Evolutionary conservation across 2,888 invertebrate genomes (phyloP), one percentile per base, ranked within the genome.

Genomic region (Cistogaster globosa): DNA sequence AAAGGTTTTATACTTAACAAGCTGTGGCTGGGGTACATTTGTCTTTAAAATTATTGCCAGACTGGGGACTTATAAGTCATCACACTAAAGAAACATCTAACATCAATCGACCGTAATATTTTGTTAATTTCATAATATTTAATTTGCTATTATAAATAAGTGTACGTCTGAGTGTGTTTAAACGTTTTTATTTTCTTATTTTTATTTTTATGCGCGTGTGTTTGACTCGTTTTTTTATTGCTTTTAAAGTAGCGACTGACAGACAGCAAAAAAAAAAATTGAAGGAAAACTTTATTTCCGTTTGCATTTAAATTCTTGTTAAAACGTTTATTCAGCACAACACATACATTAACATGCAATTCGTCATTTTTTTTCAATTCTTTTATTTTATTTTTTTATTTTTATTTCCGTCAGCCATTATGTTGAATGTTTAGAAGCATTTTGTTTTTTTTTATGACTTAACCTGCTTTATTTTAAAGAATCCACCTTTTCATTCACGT

Each of bases 241-340:
- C 69, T 51, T 51, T n/a, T 12, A n/a, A 14, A 78, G 57, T 26
- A 57, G 57, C 63, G 71, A 57, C 4, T 18, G n/a, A 45, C 16
- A 55, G 36, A 18, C 26, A 20, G 32, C 18, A 45, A 58, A 51
- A 48, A 22, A 45, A 58, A 51, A 48, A 22, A 53, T 9, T 16
- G 53, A 65, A 58, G 38, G 69, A 82, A 85, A 71, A 55, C 63
- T 57, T 72, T 74, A 82, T 85, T 85, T 85, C 85, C 85, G 85
- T 82, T 85, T 85, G 69, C 75, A 85, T 85, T 85, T 85, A 85
- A 85, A 75, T 79, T 82, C 57, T 60, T 75, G 74, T 75, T 69
- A 78, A 85, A 82, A 82, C 78, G 78, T 82, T 82, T 82, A 82
- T 79, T 75, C 78, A 82, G 74, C 85, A 78, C 82, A 78, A 75